Conservation (phyloP, 2,113 vertebrate species). For the Ictalurus punctatus region DNA sequence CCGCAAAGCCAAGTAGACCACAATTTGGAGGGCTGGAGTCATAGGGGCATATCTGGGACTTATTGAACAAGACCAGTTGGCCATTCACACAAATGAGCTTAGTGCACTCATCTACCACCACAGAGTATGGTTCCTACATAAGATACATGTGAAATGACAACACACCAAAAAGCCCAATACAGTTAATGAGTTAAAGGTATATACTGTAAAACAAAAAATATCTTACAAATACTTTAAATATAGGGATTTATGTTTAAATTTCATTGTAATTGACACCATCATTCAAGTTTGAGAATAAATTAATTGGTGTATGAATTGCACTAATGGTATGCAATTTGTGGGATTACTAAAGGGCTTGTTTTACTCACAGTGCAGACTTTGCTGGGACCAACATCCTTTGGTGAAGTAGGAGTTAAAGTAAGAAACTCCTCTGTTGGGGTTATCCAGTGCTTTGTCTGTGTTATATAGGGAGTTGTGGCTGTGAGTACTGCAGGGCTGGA, state of each 20-base stretch:
- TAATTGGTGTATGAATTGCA: not conserved
- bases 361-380: slow-evolving; percentile 71
- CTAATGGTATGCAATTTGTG: not conserved
- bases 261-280: not conserved
- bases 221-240: not conserved
- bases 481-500: not conserved
- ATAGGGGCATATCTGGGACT: slow-evolving; percentile 87
- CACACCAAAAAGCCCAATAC: not conserved
- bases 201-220: not conserved
- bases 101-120: slow-evolving; percentile 82
- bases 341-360: not conserved
- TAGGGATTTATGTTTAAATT: not conserved
- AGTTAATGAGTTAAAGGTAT: not conserved
- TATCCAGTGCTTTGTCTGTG: slow-evolving; percentile 31
- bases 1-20: slow-evolving; percentile 86
- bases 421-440: slow-evolving; percentile 31
- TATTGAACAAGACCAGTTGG: slow-evolving; percentile 87
- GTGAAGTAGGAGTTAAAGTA: slow-evolving; percentile 17
- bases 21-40: slow-evolving; percentile 80
- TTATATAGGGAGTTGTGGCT: slow-evolving; percentile 32
- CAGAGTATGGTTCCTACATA: slow-evolving; percentile 71
- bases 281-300: not conserved
- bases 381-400: slow-evolving; percentile 45
- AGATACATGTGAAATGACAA: not conserved
- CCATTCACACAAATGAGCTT: slow-evolving; percentile 90